Conservation (phyloP, 2,888 invertebrate species). For the Leptinotarsa peninsularis region DNA sequence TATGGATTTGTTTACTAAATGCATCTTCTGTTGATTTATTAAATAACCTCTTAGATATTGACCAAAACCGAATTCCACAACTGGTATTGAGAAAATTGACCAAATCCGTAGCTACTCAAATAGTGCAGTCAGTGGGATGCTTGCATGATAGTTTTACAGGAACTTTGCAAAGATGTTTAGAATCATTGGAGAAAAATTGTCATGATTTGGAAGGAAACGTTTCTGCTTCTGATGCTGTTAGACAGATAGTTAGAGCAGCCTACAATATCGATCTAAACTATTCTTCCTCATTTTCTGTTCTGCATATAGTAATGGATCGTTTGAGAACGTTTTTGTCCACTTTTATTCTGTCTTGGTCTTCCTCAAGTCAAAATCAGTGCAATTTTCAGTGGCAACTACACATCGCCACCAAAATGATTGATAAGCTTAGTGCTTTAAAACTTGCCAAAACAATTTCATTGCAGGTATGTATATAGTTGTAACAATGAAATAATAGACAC, state of each 20-base stretch:
- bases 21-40: constrained; percentile 5
- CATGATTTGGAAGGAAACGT: constrained; percentile 68
- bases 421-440: constrained; percentile 77
- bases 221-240: constrained; percentile 78
- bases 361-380: constrained; percentile 60
- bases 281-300: constrained; percentile 73
- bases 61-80: constrained; percentile 64
- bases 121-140: constrained; percentile 84
- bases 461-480: constrained; percentile 62
- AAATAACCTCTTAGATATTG: constrained; percentile 41
- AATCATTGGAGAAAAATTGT: constrained; percentile 73
- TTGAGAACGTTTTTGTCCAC: constrained; percentile 75
- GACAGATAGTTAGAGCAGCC: constrained; percentile 80
- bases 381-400: constrained; percentile 77
- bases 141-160: constrained; percentile 86
- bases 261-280: constrained; percentile 80
- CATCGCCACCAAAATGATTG: constrained; percentile 77
- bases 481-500: too few relatives aligned
- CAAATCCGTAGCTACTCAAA: constrained; percentile 80
- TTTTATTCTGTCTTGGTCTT: constrained; percentile 73
- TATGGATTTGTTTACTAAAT: constrained; percentile 36
- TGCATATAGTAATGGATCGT: constrained; percentile 75
- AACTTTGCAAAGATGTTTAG: constrained; percentile 81
- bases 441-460: constrained; percentile 79
- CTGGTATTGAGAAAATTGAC: constrained; percentile 81